phyloP scores from a whole-genome alignment of 2,888 invertebrate genomes.

The Apocheima hispidaria region DNA sequence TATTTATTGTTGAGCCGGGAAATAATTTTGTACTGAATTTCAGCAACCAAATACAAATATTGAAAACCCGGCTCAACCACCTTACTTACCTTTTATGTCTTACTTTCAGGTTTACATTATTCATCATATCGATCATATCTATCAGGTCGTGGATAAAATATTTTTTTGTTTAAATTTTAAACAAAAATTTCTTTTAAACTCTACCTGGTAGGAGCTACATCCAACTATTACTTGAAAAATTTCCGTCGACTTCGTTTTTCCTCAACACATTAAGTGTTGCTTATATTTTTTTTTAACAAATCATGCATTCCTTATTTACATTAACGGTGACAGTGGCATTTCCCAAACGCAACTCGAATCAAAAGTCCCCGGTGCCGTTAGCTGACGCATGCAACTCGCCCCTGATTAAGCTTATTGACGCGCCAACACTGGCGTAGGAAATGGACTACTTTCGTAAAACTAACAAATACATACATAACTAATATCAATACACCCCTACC shows the following conservation, averaged over 20 bases:
- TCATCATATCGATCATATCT: no score
- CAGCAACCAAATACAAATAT: no score
- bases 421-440: slow-evolving; percentile 7
- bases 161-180: no score
- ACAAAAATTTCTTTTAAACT: no score
- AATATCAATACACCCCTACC: no score
- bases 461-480: background rate
- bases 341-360: slow-evolving; percentile 19
- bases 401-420: slow-evolving; percentile 8
- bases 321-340: slow-evolving; percentile 19
- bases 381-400: slow-evolving; percentile 21
- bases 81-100: no score
- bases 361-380: slow-evolving; percentile 20
- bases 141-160: no score
- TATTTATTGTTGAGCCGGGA: no score
- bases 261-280: background rate
- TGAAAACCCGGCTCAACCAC: no score
- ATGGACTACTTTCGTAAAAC: slow-evolving; percentile 11
- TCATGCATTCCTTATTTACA: background rate
- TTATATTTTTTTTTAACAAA: background rate
- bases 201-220: no score
- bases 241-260: background rate
- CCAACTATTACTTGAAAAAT: background rate
- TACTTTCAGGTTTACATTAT: no score
- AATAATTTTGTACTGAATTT: no score